These are phyloP conservation scores for Oreochromis aureus DNA, from an alignment of 2,113 vertebrate genomes.

Conservation along the genomic window DNA sequence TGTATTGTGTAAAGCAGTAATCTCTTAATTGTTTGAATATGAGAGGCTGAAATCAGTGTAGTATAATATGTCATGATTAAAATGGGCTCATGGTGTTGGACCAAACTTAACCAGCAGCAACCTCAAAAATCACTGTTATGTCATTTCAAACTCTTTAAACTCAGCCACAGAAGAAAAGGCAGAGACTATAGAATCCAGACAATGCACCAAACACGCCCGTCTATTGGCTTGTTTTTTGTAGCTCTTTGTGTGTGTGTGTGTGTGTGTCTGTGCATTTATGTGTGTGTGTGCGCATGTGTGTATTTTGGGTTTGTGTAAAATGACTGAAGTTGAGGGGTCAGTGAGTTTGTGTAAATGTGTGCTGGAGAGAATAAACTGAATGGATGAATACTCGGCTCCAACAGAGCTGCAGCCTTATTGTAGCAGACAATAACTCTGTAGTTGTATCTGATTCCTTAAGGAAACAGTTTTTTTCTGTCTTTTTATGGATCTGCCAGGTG, in stretches of 20 bases:
- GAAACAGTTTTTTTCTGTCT: not conserved
- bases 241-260: not conserved
- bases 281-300: not conserved
- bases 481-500: not conserved
- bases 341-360: not conserved
- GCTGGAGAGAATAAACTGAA: not conserved
- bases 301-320: not conserved
- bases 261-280: not conserved
- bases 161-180: not conserved
- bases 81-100: not conserved
- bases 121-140: not conserved
- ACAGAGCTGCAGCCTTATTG: not conserved
- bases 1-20: rapidly evolving
- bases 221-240: not conserved
- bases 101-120: not conserved
- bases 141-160: not conserved
- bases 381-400: not conserved
- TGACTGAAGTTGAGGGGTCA: conserved; percentile 29
- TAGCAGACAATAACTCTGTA: not conserved
- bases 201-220: not conserved
- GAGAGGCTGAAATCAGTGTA: not conserved
- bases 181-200: not conserved
- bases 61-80: not conserved
- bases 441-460: not conserved
- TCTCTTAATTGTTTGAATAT: not conserved